phyloP scores from a whole-genome alignment of 2,888 invertebrate genomes.

The Carterocephalus palaemon region DNA sequence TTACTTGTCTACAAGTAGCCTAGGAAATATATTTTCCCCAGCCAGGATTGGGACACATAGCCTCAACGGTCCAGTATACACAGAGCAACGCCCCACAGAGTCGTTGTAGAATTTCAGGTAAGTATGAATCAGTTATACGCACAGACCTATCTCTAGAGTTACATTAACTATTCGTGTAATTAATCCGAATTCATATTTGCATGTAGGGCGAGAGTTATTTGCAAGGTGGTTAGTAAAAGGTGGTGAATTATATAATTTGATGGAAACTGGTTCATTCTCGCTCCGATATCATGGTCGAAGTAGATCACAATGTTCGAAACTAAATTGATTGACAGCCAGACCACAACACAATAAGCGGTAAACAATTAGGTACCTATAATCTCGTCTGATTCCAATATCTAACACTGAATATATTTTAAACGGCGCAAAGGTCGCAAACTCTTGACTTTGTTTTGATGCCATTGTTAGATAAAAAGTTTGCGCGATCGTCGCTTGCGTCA shows the following conservation, averaged over 20 bases:
- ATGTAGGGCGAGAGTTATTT: no score
- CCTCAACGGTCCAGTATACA: no score
- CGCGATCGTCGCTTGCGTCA: slow-evolving; percentile 51
- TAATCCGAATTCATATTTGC: no score
- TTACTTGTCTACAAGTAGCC: no score
- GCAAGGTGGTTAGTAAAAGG: no score
- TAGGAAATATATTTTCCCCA: no score
- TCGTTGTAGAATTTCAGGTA: no score
- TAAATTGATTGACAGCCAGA: slow-evolving; percentile 70
- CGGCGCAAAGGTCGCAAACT: slow-evolving; percentile 66
- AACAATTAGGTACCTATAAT: slow-evolving; percentile 54
- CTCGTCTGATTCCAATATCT: slow-evolving; percentile 63
- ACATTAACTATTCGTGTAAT: no score
- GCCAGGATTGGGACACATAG: no score
- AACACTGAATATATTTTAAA: slow-evolving; percentile 60
- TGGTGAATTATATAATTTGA: no score
- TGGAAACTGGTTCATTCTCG: slow-evolving; percentile 12
- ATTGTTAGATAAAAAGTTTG: slow-evolving; percentile 61
- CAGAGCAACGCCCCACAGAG: no score
- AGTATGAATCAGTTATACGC: no score
- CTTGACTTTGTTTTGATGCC: slow-evolving; percentile 69
- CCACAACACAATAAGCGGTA: slow-evolving; percentile 61
- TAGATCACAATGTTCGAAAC: slow-evolving; percentile 66
- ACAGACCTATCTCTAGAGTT: background rate
- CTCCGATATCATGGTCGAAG: slow-evolving; percentile 39